Evolutionary conservation across 2,113 vertebrate species (phyloP).

Genomic region (Labeo catla): DNA sequence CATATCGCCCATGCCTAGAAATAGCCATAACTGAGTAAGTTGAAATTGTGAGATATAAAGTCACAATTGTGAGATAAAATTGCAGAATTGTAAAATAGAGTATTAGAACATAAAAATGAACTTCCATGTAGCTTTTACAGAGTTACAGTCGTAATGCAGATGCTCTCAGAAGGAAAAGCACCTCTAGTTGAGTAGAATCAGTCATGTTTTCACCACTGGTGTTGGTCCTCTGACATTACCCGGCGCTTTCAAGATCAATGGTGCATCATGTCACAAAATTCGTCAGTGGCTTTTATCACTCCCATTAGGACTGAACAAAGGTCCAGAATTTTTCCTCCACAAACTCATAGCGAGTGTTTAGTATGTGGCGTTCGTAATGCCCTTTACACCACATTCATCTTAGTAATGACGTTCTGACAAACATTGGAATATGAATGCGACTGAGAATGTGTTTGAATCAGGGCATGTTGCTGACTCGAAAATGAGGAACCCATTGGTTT

Average conservation of each 20-base stretch:
- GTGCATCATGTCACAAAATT: neutral
- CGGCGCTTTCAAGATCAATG: neutral
- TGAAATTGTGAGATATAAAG: neutral
- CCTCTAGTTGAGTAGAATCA: neutral
- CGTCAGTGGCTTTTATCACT: conserved; percentile 31
- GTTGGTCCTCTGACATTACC: conserved; percentile 8
- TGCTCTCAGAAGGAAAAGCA: neutral
- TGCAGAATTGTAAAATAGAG: neutral
- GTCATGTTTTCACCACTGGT: conserved; percentile 14
- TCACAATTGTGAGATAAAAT: neutral
- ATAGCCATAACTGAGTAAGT: too few relatives aligned
- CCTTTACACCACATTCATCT: conserved; percentile 38
- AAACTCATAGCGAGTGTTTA: neutral
- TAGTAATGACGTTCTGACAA: conserved; percentile 27
- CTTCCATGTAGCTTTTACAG: neutral
- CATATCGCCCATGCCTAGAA: too few relatives aligned
- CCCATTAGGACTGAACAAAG: conserved; percentile 32
- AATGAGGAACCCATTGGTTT: neutral
- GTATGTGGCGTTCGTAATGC: conserved; percentile 9
- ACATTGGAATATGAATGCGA: conserved; percentile 12
- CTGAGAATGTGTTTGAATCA: neutral
- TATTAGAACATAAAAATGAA: neutral
- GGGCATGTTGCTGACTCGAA: neutral
- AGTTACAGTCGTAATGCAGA: neutral
- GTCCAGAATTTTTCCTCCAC: neutral